Base-by-base conservation (phyloP, 2,888 invertebrate genomes). In the Ectemnius cavifrons region DNA sequence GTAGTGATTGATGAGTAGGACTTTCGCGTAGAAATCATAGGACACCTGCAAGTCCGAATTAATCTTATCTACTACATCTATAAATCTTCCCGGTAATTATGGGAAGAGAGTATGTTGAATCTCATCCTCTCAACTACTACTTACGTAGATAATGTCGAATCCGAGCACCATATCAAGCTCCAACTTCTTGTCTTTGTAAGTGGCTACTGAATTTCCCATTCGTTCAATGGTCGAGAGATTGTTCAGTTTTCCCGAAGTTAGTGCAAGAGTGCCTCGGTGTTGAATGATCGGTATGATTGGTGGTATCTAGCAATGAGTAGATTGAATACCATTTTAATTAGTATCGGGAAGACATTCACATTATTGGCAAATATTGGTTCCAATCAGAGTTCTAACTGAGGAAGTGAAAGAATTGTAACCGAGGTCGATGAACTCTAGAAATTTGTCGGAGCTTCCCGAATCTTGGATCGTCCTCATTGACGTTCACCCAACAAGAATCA, bases 61-160 rank as follows among this genome's bases (percentile, higher is more conserved):
- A 23, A 37, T 37, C 37, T 37, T 37, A 37, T 37, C 5, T 8
- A 37, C 2, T 3, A 37, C 4, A 37, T 37, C 28, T 8, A 37
- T 8, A 37, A 0, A 37, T 37, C 8, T 37, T 20, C 20, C 2
- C 20, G 20, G 2, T 20, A 20, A 20, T 20, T 20, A 20, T 20
- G 1, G 2, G 1, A 20, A 20, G 20, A 1, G 20, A 2, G 20
- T 20, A 20, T 20, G 20, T 20, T 20, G 20, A 20, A 20, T 20
- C 23, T 23, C 3, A 0, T 37, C 37, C 37, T 37, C 2, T 23
- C 3, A 37, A 37, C 2, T 8, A 37, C 1, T 6, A 52, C 52
- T 16, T 52, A 52, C 52, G 16, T 52, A 52, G 52, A 52, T 14
- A 52, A 52, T 14, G 16, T 52, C 52, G 52, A 52, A 52, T 14